Evolutionary conservation across 2,113 vertebrate species (phyloP), one percentile per base, ranked within the genome.

Genomic region (Apus apus): DNA sequence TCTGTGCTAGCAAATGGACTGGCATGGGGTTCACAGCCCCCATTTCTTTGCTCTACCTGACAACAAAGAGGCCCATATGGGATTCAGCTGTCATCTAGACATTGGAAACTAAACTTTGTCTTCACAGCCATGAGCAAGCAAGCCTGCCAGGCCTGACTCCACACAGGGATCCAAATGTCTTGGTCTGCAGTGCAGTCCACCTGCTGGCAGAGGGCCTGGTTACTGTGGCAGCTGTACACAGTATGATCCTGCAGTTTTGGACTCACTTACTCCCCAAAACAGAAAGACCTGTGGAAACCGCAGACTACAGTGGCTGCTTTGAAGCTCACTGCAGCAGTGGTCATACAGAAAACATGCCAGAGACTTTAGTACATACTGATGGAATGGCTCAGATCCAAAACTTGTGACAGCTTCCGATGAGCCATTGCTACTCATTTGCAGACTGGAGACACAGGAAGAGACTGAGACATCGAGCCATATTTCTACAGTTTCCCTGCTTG

Each of bases 81-180:
- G 32, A 61, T 82, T 88, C 34, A 77, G 34, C 14, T 70, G 26
- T 80, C 66, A 74, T n/a, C 3, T 2, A 2, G 27, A 46, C 4
- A n/a, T 6, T 5, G 1, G 29, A 74, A 77, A 43, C 70, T 21
- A 78, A 56, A 60, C 8, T 46, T 36, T 2, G 1, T 15, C 32
- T 74, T 60, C 40, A 78, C 11, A 85, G 40, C 19, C 4, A 3
- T 25, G 22, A 78, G 40, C 71, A 61, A 13, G 50, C 27, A 70
- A 3, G 1, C 2, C 1, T 27, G 9, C 5, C 3, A 85, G 11
- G 30, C 25, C 19, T 6, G 2, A 53, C 68, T 45, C 30, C 30
- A n/a, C 30, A 8, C 0, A 1, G 5, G 12, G 32, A 43, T 6
- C 36, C 0, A 0, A 17, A 9, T 38, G n/a, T 21, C 32, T 61